Evolutionary conservation across 2,888 invertebrate species (phyloP).

Genomic region (Eudasyphora cyanicolor): DNA sequence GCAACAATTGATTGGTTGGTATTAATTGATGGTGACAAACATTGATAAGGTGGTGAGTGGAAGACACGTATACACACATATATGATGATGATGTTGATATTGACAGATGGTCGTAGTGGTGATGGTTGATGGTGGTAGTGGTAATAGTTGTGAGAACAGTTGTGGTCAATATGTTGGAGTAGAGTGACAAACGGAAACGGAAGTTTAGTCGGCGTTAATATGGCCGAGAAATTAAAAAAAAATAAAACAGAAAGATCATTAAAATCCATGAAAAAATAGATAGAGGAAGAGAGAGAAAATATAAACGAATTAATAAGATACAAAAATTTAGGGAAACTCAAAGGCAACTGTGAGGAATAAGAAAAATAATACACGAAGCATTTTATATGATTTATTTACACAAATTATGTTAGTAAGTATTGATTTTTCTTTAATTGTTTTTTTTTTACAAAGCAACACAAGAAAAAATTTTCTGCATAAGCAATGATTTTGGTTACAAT

Average conservation of each 20-base stretch:
- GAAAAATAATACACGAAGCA: too few relatives aligned
- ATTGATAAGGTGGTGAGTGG: conserved; percentile 13
- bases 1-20: too few relatives aligned
- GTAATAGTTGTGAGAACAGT: neutral
- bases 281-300: neutral
- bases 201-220: conserved; percentile 5
- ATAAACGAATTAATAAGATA: conserved; percentile 18
- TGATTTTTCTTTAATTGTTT: neutral
- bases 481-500: too few relatives aligned
- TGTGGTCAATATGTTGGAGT: neutral
- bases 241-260: conserved; percentile 2
- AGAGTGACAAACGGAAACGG: conserved; percentile 25
- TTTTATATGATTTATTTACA: conserved; percentile 50
- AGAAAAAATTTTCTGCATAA: neutral
- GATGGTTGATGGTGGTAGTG: conserved; percentile 4
- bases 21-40: conserved; percentile 45
- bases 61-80: conserved; percentile 7
- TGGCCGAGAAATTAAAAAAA: neutral
- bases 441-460: conserved; percentile 48
- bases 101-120: conserved; percentile 7
- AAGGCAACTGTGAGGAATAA: conserved; percentile 20
- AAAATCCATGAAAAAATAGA: neutral
- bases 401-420: conserved; percentile 44
- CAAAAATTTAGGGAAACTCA: conserved; percentile 24
- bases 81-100: neutral